Evolutionary conservation across 2,113 vertebrate genomes (phyloP), one percentile per base, ranked within the genome.

Genomic region (Oryzias celebensis): DNA sequence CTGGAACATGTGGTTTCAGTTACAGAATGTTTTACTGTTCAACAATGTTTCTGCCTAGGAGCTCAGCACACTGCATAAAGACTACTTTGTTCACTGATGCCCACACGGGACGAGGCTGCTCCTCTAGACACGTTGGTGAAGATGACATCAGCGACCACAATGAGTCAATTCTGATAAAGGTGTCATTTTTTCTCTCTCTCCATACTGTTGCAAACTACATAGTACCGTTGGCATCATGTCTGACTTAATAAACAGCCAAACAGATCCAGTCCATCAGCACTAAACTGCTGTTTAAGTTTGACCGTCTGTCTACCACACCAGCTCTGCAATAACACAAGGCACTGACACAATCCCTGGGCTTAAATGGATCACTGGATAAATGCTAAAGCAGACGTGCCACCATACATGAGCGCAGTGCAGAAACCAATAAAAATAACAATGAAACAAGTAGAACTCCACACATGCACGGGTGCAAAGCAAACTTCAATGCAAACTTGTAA

Each of bases 1-100:
- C 77, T 69, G 76, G 77, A 87, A 90, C 91, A 93, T 92, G 89
- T 93, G 92, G 83, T 91, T 91, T 90, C 78, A 65, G 86, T 93
- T 92, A 90, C 81, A 58, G 85, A 88, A 85, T 88, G 89, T 92
- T 93, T 91, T 92, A 91, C 88, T 87, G 90, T 88, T 78, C 84
- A 90, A 92, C 91, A 89, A 86, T 90, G 89, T 92, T 90, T 90
- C 88, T 91, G 91, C 86, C 88, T 91, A 73, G 75, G 83, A 92
- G 89, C 88, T 73, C 87, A 41, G 87, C 74, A 85, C 80, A 78
- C 74, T 85, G 86, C 86, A 93, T 92, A 93, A 93, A 93, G 91
- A 87, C 82, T 85, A 92, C 89, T 92, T 93, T 92, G 90, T 93
- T 89, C 89, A 80, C 63, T 68, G 64, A 78, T 90, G 90, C 89